A percentile compares a stretch with the other conserved stretches of the same genome.
These are phyloP conservation scores for Operophtera brumata DNA, from an alignment of 2,888 invertebrate species.

Conservation along the genomic window DNA sequence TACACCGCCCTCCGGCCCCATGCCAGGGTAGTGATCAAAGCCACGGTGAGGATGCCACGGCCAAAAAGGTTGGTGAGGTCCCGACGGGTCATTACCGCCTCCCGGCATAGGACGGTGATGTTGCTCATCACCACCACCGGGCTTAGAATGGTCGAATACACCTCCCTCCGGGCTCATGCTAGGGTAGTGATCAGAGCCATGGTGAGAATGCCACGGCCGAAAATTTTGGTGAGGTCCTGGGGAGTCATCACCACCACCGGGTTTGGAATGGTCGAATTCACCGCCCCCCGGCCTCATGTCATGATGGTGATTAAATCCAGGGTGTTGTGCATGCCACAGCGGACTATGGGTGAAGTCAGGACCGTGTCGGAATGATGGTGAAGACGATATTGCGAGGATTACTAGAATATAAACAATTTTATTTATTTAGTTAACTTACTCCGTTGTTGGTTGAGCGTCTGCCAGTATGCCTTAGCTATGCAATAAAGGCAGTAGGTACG, in stretches of 20 bases:
- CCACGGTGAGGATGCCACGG: not conserved
- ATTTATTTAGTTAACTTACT: no score
- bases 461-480: no score
- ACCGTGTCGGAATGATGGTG: conserved; percentile 1
- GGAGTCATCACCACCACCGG: not conserved
- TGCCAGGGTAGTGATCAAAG: not conserved
- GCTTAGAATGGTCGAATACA: not conserved
- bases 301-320: not conserved
- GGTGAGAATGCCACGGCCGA: conserved; percentile 3
- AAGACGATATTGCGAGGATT: conserved; percentile 1
- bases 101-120: no score
- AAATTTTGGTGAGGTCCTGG: not conserved
- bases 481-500: no score
- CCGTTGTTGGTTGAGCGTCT: no score
- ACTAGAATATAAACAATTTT: not conserved
- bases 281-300: not conserved
- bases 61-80: not conserved
- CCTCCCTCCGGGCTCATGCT: not conserved
- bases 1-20: not conserved
- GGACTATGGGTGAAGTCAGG: not conserved
- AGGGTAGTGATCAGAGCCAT: not conserved
- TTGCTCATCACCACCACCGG: not conserved
- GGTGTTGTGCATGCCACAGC: no score
- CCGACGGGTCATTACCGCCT: not conserved
- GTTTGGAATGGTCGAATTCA: not conserved